These are phyloP conservation scores for Agriopis aurantiaria DNA, from an alignment of 2,888 invertebrate species.

Conservation along the genomic window DNA sequence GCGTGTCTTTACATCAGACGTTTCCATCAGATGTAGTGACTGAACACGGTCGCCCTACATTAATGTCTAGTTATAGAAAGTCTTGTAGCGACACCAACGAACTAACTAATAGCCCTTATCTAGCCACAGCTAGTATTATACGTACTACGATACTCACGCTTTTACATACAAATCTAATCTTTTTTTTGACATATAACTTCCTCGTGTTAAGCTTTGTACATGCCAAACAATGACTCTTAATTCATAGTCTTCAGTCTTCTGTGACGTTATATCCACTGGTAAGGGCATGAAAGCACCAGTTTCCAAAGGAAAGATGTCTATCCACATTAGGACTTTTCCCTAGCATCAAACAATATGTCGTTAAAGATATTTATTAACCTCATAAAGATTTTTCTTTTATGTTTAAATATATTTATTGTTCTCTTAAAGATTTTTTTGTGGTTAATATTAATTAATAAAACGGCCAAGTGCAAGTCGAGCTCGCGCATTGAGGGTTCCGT, in stretches of 20 bases:
- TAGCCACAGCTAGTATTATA: no score
- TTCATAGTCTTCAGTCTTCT: slow-evolving; percentile 89
- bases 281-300: slow-evolving; percentile 87
- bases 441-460: slow-evolving; percentile 19
- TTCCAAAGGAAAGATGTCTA: slow-evolving; percentile 92
- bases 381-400: no score
- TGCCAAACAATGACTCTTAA: slow-evolving; percentile 90
- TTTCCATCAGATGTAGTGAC: no score
- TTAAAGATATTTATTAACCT: no score
- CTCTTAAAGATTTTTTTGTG: no score
- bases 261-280: slow-evolving; percentile 92
- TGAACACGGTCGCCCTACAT: no score
- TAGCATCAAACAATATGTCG: slow-evolving; percentile 65
- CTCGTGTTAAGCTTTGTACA: slow-evolving; percentile 86
- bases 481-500: no score
- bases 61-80: no score
- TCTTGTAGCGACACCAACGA: no score
- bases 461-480: not conserved
- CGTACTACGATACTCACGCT: slow-evolving; percentile 80
- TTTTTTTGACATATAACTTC: slow-evolving; percentile 89
- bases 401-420: no score
- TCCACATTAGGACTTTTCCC: slow-evolving; percentile 97
- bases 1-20: no score
- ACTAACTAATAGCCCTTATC: no score
- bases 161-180: slow-evolving; percentile 92